Evolutionary conservation across 1,140 invertebrate species (phyloP), one percentile per base, ranked within the genome.

Genomic region (Hestina assimilis): DNA sequence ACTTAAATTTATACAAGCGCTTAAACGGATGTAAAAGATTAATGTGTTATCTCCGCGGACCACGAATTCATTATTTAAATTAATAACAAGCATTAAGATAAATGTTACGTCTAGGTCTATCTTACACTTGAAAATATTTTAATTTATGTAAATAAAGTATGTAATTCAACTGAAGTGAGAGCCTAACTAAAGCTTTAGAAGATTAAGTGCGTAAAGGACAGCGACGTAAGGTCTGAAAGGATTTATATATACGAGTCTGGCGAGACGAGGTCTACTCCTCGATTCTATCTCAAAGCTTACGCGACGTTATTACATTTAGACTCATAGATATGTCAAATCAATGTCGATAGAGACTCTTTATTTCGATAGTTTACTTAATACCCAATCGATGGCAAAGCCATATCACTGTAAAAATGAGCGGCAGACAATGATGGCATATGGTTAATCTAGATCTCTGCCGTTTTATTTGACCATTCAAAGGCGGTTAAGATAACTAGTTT

Each of bases 261-360:
- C 62, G 58, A 67, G 64, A 70, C 62, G 55, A 45, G 53, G 24
- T 67, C 38, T 63, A 45, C 58, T 65, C 42, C 43, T 50, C 47
- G 55, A 64, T 72, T 62, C 53, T 59, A 72, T 68, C 60, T 62
- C 29, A 40, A 59, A 54, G 51, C 54, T 59, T 52, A 66, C 58
- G 47, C 66, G 65, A 63, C 59, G 59, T 68, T 72, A 75, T 75
- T 70, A 70, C 68, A 63, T 61, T 66, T 48, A 59, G 61, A 64
- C 51, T 69, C 68, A 47, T 71, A 74, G 71, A 70, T 68, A 71
- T 69, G 68, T 74, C 71, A 71, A 66, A 71, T 69, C 46, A 52
- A 60, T 59, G 51, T 69, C 64, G 66, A 69, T 71, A 59, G 60
- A 63, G 63, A 69, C 59, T 67, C 66, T 74, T 71, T 71, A 74